Evolutionary conservation across 2,797 vertebrate genomes (phyloP), one percentile per base, ranked within the genome.

Genomic region (Galaxias olidus): DNA sequence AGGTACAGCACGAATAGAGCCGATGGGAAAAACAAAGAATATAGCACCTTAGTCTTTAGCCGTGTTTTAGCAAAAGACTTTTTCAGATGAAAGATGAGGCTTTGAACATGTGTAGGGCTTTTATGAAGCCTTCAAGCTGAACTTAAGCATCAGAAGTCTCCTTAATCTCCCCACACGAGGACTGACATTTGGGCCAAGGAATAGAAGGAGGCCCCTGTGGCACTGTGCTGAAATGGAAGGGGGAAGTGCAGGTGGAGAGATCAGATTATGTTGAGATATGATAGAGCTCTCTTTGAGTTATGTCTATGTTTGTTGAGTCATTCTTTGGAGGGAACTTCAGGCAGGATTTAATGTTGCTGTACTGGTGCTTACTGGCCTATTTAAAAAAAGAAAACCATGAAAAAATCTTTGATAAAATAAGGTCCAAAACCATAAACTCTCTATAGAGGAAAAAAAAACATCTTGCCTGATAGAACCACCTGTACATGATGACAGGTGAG

Each of bases 61-160:
- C n/a, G n/a, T n/a, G n/a, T n/a, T n/a, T n/a, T n/a, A n/a, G n/a
- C n/a, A n/a, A 63, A 46, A 68, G 53, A 59, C 20, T 60, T 66
- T 80, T 74, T 76, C 51, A 76, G 74, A 76, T 73, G 68, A 72
- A 49, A 75, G 77, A 81, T 77, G 78, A 75, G 73, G 73, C 73
- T 80, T 71, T 80, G 74, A 72, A 83, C 80, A 64, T 69, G 72
- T 78, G 63, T 18, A 47, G 65, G 72, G 66, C 57, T 75, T 77
- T 69, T 40, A 76, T 45, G 44, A 69, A 74, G 74, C 69, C 69
- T 73, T 60, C 52, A 73, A 78, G 73, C 71, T 68, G 64, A 81
- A 72, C 57, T 63, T 59, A 55, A 69, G 70, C 67, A 63, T 49
- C 61, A 43, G 8, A 59, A 72, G 65, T 63, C 59, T 70, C 73